A percentile compares a stretch with the other conserved stretches of the same genome.
These are phyloP conservation scores for Drosophila greeni DNA, from an alignment of 2,888 invertebrate species.

Conservation along the genomic window DNA sequence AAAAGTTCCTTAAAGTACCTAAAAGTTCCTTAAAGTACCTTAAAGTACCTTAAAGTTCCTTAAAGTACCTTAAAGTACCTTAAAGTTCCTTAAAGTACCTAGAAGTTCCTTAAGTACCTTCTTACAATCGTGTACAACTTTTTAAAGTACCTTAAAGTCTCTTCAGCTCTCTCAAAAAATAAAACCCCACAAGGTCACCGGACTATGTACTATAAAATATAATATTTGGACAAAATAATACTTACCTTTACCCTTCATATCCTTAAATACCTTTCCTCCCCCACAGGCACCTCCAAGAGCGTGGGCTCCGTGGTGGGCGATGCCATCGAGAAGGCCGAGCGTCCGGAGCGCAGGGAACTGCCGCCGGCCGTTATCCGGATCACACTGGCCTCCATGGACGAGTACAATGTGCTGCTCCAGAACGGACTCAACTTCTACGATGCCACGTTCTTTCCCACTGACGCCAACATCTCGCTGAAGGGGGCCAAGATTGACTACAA, in stretches of 20 bases:
- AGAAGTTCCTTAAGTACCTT: not conserved
- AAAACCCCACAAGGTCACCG: not conserved
- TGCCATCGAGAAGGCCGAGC: conserved; percentile 63
- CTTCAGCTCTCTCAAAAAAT: not conserved
- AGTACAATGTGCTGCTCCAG: conserved; percentile 87
- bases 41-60: not conserved
- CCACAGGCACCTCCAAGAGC: conserved; percentile 48
- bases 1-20: too few species aligned
- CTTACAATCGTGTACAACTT: not conserved
- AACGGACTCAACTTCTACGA: conserved; percentile 93
- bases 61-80: too few species aligned
- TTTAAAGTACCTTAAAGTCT: not conserved
- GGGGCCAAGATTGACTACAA: conserved; percentile 81
- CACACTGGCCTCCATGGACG: conserved; percentile 87
- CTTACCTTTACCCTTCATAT: too few species aligned
- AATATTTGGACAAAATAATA: too few species aligned
- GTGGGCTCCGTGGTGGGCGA: conserved; percentile 51
- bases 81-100: too few species aligned
- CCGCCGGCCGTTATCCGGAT: conserved; percentile 85
- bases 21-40: too few species aligned
- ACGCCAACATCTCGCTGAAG: conserved; percentile 84
- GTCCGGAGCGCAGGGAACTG: conserved; percentile 79
- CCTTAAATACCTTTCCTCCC: too few species aligned
- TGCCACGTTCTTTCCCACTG: conserved; percentile 92
- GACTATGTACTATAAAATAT: not conserved